Evolutionary conservation across 2,797 vertebrate species (phyloP).

Genomic region (Centroberyx gerrardi): DNA sequence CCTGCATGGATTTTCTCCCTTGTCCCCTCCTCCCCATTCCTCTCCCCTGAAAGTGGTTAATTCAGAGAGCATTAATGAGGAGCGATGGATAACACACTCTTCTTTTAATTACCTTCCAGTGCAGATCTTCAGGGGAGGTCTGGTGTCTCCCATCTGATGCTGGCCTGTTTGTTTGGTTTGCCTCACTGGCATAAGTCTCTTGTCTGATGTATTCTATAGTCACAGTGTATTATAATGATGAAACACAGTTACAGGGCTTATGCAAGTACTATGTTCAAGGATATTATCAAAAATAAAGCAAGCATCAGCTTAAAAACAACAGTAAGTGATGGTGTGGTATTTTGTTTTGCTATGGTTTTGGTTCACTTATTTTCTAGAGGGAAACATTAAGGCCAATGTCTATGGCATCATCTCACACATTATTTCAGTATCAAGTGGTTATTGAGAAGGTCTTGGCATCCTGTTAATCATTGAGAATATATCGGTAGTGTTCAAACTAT

Average conservation of each 20-base stretch:
- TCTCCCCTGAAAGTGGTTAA: slow-evolving; percentile 78
- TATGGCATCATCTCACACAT: background rate
- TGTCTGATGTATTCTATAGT: slow-evolving; percentile 3
- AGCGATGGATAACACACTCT: slow-evolving; percentile 84
- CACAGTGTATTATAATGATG: slow-evolving; percentile 3
- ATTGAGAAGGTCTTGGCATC: background rate
- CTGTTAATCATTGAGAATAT: background rate
- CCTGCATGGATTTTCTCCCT: slow-evolving; percentile 81
- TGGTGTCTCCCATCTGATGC: slow-evolving; percentile 62
- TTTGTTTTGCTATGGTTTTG: background rate
- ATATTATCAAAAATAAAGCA: background rate
- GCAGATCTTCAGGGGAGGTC: slow-evolving; percentile 70
- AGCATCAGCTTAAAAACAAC: background rate
- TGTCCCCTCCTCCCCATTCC: slow-evolving; percentile 69
- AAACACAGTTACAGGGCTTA: background rate
- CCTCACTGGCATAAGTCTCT: slow-evolving; percentile 35
- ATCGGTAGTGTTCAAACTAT: background rate
- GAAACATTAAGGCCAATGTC: background rate
- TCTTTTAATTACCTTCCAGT: slow-evolving; percentile 82
- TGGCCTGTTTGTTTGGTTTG: slow-evolving; percentile 58
- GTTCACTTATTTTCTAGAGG: too few relatives aligned
- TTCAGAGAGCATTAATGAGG: slow-evolving; percentile 80
- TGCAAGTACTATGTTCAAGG: background rate
- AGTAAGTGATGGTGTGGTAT: background rate
- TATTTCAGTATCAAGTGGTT: background rate